Base-by-base conservation (phyloP, 2,888 invertebrate species). In the Gari tellinella region DNA sequence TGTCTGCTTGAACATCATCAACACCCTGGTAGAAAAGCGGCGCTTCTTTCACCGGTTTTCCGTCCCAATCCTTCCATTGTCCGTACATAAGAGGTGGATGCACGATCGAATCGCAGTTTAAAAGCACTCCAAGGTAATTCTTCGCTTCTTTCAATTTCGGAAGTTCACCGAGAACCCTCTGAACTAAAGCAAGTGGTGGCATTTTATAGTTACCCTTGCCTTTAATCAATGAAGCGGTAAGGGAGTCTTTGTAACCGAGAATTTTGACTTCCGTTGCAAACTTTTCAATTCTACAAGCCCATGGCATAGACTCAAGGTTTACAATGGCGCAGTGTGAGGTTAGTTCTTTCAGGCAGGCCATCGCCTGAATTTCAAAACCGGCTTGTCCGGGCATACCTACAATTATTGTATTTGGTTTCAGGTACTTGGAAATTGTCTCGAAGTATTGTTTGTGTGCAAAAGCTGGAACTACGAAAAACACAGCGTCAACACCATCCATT, bases 21-120 rank as follows among this genome's bases (percentile, higher is more conserved):
- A 88, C 69, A 1, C 88, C 88, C 67, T 89, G 84, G 64, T 89
- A 89, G 58, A 89, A 87, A 8, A 88, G 51, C 12, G 88, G 88
- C 2, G 77, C 69, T 31, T 82, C 75, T 8, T 60, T 52, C 17
- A 86, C 14, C 0, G 86, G 83, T 17, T 83, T 67, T 8, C 85
- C 85, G 61, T 88, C 84, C 84, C 84, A 89, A 25, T 82, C 56
- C 15, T 65, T 62, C 87, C 88, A 89, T 41, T 69, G 62, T 1
- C 87, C 86, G 53, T 86, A 87, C 80, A 88, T 74, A 25, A 88
- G 65, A 1, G 86, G 84, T 5, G 87, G 86, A 56, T 88, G 88
- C 15, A 88, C 75, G 45, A 84, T 84, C 5, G 84, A 82, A 38
- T 86, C 84, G 1, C 83, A 82, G 76, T 84, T 85, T 14, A 88